Evolutionary conservation across 2,113 vertebrate genomes (phyloP), one percentile per base, ranked within the genome.

Genomic region (Albula goreensis): DNA sequence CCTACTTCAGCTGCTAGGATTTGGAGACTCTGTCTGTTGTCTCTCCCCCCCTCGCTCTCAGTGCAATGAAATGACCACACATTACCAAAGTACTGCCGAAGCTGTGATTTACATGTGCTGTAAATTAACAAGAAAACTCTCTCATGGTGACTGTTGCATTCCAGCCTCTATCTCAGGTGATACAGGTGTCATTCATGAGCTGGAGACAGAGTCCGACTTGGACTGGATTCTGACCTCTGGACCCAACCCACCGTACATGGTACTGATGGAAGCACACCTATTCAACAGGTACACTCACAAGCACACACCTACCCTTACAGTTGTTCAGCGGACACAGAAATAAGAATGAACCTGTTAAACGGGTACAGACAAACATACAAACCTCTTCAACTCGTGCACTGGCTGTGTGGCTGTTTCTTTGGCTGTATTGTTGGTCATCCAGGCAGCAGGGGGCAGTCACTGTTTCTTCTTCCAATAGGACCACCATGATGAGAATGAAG

Each of bases 171-270:
- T 95, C 85, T 94, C 94, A 78, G 98, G 98, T 12, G 94, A 99
- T 89, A 98, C 97, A 0, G 98, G 98, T 0, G 96, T 99, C 83
- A 96, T 99, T 81, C 98, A 99, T 0, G 93, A 99, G 25, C 94
- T 98, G 2, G 96, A 98, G 74, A 94, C 94, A 2, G 94, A 96
- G 70, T 92, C 96, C 0, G 96, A 99, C 66, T 90, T 99, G 86
- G 91, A 94, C 0, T 99, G 97, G 97, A 96, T 97, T 15, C 92
- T 98, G 52, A 50, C 53, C 0, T 90, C 93, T 0, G 98, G 98
- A 5, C 96, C 92, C 0, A 94, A 97, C 80, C 94, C 98, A 0
- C 98, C 98, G 0, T 99, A 99, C 78, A 93, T 99, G 94, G 94
- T 99, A 0, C 89, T 99, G 74, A 92, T 99, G 63, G 95, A 98